Percentiles rank a stretch among this genome's conserved stretches.
phyloP scores from a whole-genome alignment of 1,140 invertebrate species.

The Philotrypesis tridentata region DNA sequence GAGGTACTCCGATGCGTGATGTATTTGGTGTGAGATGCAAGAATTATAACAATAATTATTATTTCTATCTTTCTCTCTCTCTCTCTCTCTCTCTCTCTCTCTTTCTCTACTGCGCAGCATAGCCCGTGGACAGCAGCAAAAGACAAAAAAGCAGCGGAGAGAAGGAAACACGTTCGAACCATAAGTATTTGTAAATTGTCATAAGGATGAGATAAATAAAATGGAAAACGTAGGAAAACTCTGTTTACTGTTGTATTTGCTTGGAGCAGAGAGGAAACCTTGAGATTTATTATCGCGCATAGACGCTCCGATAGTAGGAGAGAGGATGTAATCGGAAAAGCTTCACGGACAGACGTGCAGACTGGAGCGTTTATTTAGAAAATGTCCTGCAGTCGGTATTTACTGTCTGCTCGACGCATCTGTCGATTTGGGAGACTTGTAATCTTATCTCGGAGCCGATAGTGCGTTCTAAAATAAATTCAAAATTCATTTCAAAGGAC shows the following conservation, averaged over 20 bases:
- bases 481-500: background rate
- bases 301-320: background rate
- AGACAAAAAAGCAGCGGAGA: background rate
- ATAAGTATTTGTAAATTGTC: slow-evolving; percentile 46
- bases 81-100: background rate
- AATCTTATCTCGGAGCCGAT: slow-evolving; percentile 28
- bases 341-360: no score
- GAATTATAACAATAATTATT: background rate
- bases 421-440: slow-evolving; percentile 12
- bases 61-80: no score
- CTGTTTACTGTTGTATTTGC: background rate
- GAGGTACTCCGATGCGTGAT: slow-evolving; percentile 25
- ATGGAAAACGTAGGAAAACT: slow-evolving; percentile 24
- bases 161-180: background rate
- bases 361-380: background rate
- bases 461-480: slow-evolving; percentile 18
- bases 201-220: slow-evolving; percentile 47
- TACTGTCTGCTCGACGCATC: background rate
- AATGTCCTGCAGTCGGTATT: slow-evolving; percentile 25
- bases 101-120: background rate
- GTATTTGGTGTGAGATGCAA: background rate
- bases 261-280: background rate
- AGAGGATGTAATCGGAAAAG: background rate
- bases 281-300: background rate
- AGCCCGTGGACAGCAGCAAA: background rate